These are phyloP conservation scores for Heliothis subflexa DNA, from an alignment of 1,140 invertebrate genomes.

Conservation along the genomic window DNA sequence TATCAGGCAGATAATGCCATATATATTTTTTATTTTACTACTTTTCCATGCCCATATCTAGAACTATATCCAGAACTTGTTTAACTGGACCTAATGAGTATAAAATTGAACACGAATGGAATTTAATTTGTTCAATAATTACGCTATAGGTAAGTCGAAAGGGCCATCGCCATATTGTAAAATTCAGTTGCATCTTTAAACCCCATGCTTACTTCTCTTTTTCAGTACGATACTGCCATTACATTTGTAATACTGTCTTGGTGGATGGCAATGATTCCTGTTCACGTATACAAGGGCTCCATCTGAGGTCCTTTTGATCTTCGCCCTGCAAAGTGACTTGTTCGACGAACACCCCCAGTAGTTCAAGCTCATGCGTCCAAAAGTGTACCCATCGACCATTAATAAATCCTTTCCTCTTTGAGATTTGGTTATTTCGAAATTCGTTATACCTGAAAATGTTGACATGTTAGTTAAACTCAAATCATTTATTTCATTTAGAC, in stretches of 20 bases:
- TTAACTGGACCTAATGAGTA: too few species aligned
- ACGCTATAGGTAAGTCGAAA: too few species aligned
- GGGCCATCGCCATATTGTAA: background rate
- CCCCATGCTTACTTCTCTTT: background rate
- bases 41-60: too few species aligned
- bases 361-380: background rate
- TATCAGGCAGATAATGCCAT: too few species aligned
- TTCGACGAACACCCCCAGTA: slow-evolving; percentile 8
- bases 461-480: background rate
- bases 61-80: too few species aligned
- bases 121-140: too few species aligned
- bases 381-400: slow-evolving; percentile 18
- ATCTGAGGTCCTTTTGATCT: background rate
- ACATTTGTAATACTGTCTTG: background rate
- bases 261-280: slow-evolving; percentile 8
- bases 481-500: too few species aligned
- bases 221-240: background rate
- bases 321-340: background rate
- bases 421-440: slow-evolving; percentile 3
- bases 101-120: too few species aligned
- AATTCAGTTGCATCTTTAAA: background rate
- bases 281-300: background rate
- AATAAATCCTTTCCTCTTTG: slow-evolving; percentile 17
- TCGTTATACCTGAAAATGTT: slow-evolving; percentile 8
- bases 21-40: too few species aligned